Conservation (phyloP, 2,888 invertebrate genomes). For the Chesias legatella region DNA sequence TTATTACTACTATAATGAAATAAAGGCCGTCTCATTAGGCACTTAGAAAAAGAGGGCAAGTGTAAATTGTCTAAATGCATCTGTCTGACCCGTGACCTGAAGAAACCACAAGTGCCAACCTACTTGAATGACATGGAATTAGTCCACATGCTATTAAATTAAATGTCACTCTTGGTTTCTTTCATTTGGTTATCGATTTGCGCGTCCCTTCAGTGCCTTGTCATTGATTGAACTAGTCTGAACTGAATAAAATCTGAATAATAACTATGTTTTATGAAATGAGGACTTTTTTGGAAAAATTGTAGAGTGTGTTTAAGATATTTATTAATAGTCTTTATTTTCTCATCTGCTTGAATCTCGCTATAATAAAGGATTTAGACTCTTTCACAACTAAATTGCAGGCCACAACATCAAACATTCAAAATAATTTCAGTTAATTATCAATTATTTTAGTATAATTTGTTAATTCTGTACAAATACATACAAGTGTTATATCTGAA, state of each 20-base stretch:
- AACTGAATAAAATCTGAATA: constrained; percentile 1
- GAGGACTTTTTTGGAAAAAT: too few relatives aligned
- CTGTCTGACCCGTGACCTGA: constrained; percentile 41
- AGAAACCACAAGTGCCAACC: constrained; percentile 24
- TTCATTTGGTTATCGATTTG: constrained; percentile 25
- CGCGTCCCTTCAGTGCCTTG: constrained; percentile 17
- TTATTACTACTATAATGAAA: not conserved
- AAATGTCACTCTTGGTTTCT: constrained; percentile 23
- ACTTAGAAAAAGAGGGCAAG: constrained; percentile 2
- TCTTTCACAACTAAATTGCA: too few relatives aligned
- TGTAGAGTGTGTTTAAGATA: too few relatives aligned
- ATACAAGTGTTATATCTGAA: too few relatives aligned
- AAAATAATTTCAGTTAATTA: too few relatives aligned
- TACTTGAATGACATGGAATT: constrained; percentile 38
- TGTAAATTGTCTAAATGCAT: constrained; percentile 24
- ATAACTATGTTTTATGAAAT: too few relatives aligned
- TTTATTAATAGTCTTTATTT: too few relatives aligned
- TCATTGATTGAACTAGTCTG: constrained; percentile 7
- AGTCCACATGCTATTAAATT: constrained; percentile 19
- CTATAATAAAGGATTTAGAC: too few relatives aligned
- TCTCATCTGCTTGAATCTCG: too few relatives aligned
- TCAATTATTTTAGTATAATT: too few relatives aligned
- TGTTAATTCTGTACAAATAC: too few relatives aligned
- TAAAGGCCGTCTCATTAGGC: not conserved
- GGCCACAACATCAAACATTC: too few relatives aligned